A percentile compares a stretch with the other conserved stretches of the same genome.
Evolutionary conservation across 2,797 vertebrate species (phyloP).

Genomic region (Scleropages formosus): DNA sequence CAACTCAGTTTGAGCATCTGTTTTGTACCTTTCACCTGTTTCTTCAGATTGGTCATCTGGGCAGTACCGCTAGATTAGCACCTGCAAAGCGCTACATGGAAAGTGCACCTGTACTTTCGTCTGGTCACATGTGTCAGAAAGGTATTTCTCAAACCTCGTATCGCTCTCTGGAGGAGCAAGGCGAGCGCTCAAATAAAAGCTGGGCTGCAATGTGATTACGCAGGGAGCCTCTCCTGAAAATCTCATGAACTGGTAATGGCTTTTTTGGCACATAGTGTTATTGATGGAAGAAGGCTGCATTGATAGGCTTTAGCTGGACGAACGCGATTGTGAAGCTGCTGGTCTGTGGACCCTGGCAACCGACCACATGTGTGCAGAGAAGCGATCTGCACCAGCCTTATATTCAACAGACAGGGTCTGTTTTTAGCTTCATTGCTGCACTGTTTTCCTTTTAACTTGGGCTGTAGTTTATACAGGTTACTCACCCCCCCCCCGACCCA

Average conservation of each 20-base stretch:
- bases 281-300: constrained; percentile 32
- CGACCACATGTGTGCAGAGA: background rate
- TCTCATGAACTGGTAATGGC: constrained; percentile 31
- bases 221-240: constrained; percentile 22
- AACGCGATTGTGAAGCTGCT: constrained; percentile 17
- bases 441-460: background rate
- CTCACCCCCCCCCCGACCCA: too few species aligned
- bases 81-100: background rate
- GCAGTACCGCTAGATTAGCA: background rate
- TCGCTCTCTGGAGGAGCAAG: background rate
- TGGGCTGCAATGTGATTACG: constrained; percentile 34
- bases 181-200: constrained; percentile 12
- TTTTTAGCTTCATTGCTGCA: constrained; percentile 23
- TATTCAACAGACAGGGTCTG: constrained; percentile 23
- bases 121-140: background rate
- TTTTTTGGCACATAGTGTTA: constrained; percentile 35
- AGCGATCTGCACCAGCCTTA: constrained; percentile 19
- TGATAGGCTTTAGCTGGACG: constrained; percentile 32
- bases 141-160: constrained; percentile 21
- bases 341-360: background rate
- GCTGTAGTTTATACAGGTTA: background rate
- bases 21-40: background rate
- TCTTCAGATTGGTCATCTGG: background rate
- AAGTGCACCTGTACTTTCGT: background rate
- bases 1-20: background rate